phyloP scores from a whole-genome alignment of 1,140 invertebrate genomes.

The Sycophaga agraensis region DNA sequence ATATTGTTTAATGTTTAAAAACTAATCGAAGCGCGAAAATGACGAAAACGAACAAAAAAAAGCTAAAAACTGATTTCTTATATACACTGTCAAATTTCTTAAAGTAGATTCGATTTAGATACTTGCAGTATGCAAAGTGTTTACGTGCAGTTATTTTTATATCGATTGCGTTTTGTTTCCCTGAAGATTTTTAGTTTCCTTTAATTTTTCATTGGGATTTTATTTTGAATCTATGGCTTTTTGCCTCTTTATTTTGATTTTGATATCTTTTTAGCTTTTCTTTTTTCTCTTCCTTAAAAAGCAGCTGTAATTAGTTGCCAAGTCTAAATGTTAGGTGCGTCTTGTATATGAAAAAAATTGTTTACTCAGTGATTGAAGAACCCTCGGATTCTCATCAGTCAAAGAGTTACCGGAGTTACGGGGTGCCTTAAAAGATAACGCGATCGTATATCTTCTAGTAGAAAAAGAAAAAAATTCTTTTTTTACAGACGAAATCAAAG shows the following conservation, averaged over 20 bases:
- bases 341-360: conserved; percentile 24
- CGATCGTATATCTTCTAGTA: conserved; percentile 14
- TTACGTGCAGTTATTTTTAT: conserved; percentile 3
- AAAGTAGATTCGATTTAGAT: conserved; percentile 14
- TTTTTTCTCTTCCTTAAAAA: conserved; percentile 17
- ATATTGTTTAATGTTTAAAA: conserved; percentile 20
- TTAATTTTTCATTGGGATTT: conserved; percentile 4
- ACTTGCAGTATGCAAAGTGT: conserved; percentile 6
- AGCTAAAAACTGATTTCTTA: conserved; percentile 15
- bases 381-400: conserved; percentile 19
- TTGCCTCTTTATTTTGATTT: conserved; percentile 9
- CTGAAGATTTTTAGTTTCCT: conserved; percentile 5
- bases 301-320: conserved; percentile 17
- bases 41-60: conserved; percentile 22
- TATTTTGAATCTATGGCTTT: conserved; percentile 3
- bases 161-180: conserved; percentile 2
- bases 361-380: conserved; percentile 23
- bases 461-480: conserved; percentile 10
- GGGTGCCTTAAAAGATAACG: conserved; percentile 27
- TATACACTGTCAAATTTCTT: conserved; percentile 24
- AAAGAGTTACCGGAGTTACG: conserved; percentile 25
- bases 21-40: conserved; percentile 10
- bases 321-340: conserved; percentile 16
- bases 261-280: conserved; percentile 26
- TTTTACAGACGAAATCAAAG: conserved; percentile 21